Evolutionary conservation across 2,113 vertebrate genomes (phyloP), one percentile per base, ranked within the genome.

Genomic region (Chunga burmeisteri): DNA sequence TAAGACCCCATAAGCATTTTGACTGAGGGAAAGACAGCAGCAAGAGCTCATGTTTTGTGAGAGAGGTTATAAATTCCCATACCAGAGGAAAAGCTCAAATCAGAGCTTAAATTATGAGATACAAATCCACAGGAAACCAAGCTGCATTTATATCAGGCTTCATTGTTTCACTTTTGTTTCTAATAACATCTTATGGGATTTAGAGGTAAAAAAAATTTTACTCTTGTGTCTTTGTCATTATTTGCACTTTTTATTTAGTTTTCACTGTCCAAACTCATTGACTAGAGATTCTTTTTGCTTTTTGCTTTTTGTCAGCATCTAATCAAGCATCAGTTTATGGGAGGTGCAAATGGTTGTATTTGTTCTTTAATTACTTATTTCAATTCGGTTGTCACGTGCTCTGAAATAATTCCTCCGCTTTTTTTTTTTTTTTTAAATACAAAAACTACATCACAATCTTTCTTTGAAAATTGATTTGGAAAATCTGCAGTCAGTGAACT

Each of bases 121-220:
- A 52, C 13, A 91, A 96, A 95, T 95, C 83, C 91, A 79, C 21
- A 44, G 86, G 65, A 94, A 87, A 62, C 23, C 52, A 85, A 94
- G 25, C 40, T 79, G 61, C 56, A 79, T 89, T 86, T 88, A 92
- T 88, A 91, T 92, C 55, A 83, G 66, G 34, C 29, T 94, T 83
- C 56, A 55, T 85, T 92, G 81, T 93, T 94, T 90, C 55, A 77
- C 73, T 94, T 93, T 86, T 85, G 50, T 86, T 95, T 90, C 77
- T 92, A 88, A 90, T 90, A 95, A 53, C 73, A 34, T 94, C 46
- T 90, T 88, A 74, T 5, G 67, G 80, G 71, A 93, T 94, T 96
- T 86, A 86, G 63, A 84, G 68, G 83, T 90, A 90, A 58, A 75
- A 68, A 77, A 40, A 56, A 6, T 0, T 7, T 58, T 68, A 71